These are phyloP conservation scores for Agrypnus murinus DNA, from an alignment of 2,888 invertebrate species.

Conservation along the genomic window DNA sequence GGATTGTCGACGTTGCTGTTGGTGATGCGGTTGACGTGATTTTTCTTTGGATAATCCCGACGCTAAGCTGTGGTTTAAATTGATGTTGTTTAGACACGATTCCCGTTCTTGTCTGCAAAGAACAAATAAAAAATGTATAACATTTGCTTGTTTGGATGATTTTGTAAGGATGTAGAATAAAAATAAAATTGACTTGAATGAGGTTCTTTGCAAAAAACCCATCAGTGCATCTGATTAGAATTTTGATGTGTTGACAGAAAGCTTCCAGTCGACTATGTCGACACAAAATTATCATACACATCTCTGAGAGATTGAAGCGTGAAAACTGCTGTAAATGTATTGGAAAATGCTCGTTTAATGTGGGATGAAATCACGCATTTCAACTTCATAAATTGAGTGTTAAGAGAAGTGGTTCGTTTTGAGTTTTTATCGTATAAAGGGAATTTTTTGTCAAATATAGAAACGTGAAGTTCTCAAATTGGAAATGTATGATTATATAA, in stretches of 20 bases:
- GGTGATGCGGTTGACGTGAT: constrained; percentile 20
- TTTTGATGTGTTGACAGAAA: background rate
- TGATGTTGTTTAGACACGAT: constrained; percentile 67
- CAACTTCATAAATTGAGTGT: background rate
- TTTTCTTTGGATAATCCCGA: constrained; percentile 55
- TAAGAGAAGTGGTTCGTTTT: too few relatives aligned
- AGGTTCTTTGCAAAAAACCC: too few relatives aligned
- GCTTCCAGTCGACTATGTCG: background rate
- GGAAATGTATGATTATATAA: background rate
- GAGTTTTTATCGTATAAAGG: background rate
- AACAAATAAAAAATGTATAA: constrained; percentile 25
- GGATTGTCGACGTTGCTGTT: constrained; percentile 23
- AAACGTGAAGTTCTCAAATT: background rate
- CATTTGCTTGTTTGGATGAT: background rate
- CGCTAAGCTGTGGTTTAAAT: constrained; percentile 57
- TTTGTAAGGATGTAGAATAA: background rate
- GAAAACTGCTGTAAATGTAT: background rate
- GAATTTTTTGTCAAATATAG: background rate
- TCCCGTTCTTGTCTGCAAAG: constrained; percentile 66
- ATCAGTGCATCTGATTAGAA: too few relatives aligned
- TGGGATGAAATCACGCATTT: background rate
- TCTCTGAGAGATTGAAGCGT: background rate
- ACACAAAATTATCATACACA: constrained; percentile 1
- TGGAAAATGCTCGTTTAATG: background rate
- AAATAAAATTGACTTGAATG: too few relatives aligned